These are phyloP conservation scores for Mormyrops boulengeri DNA, from an alignment of 2,797 vertebrate species.

Conservation along the genomic window DNA sequence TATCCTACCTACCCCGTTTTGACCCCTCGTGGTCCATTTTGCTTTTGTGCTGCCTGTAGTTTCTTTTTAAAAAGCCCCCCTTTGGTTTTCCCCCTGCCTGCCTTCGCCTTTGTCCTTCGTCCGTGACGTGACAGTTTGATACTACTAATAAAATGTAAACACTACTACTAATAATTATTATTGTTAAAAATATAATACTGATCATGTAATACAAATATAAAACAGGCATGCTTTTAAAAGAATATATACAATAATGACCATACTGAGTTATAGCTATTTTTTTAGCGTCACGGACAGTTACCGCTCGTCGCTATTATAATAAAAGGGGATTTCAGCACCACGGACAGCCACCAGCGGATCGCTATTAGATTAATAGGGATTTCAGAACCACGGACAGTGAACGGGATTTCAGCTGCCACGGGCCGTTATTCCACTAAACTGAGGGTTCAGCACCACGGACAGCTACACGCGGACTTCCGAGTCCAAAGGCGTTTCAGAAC, in stretches of 20 bases:
- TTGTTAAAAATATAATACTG: not conserved
- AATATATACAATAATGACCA: not conserved
- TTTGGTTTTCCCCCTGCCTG: not conserved
- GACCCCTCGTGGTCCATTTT: not conserved
- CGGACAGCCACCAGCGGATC: not conserved
- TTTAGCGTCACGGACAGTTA: not conserved
- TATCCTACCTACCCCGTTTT: not conserved
- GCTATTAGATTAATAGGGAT: not conserved
- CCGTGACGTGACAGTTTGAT: not conserved
- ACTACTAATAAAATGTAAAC: not conserved
- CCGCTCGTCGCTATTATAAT: not conserved
- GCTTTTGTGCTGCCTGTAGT: not conserved
- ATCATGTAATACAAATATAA: not conserved
- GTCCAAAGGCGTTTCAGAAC: not conserved
- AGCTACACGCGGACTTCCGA: not conserved
- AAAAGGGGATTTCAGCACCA: not conserved
- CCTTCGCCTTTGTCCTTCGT: not conserved
- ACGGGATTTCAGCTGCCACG: not conserved
- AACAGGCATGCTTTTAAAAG: not conserved
- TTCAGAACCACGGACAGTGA: not conserved
- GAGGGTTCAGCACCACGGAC: not conserved
- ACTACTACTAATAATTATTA: not conserved
- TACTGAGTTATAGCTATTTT: not conserved
- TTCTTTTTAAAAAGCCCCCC: not conserved
- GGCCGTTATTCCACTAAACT: not conserved